Evolutionary conservation across 2,888 invertebrate species (phyloP).

Genomic region (Chrysolina haemoptera): DNA sequence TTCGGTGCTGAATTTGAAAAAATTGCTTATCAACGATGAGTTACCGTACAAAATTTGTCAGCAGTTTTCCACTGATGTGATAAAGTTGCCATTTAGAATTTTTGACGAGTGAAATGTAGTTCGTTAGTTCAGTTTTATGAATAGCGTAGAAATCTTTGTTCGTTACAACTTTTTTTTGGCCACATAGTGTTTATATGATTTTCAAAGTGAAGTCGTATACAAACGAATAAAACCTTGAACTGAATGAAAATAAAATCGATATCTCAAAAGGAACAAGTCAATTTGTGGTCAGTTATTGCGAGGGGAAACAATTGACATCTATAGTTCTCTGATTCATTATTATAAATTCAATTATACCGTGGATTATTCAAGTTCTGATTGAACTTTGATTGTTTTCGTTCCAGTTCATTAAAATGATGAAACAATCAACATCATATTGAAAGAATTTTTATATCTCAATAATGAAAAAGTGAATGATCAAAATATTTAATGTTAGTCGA

Average conservation of each 20-base stretch:
- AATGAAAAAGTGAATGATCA: not conserved
- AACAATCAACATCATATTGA: not conserved
- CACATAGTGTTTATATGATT: not conserved
- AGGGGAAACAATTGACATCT: conserved; percentile 1
- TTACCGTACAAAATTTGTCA: no score
- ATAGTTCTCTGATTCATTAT: not conserved
- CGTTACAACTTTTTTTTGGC: not conserved
- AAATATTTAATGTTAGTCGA: not conserved
- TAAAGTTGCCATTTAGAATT: no score
- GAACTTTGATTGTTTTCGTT: not conserved
- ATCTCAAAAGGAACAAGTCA: not conserved
- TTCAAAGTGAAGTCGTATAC: not conserved
- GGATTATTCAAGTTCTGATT: not conserved
- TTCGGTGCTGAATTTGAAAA: no score
- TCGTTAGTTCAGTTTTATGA: no score
- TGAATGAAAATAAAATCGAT: no score
- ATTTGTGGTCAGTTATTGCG: not conserved
- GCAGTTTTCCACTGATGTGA: no score
- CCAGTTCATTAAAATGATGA: not conserved
- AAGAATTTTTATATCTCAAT: not conserved
- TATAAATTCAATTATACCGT: not conserved
- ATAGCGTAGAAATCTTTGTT: not conserved
- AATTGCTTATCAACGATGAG: no score
- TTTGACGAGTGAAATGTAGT: no score
- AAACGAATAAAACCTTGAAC: not conserved